phyloP scores from a whole-genome alignment of 1,140 invertebrate species.

The Idris sp. region DNA sequence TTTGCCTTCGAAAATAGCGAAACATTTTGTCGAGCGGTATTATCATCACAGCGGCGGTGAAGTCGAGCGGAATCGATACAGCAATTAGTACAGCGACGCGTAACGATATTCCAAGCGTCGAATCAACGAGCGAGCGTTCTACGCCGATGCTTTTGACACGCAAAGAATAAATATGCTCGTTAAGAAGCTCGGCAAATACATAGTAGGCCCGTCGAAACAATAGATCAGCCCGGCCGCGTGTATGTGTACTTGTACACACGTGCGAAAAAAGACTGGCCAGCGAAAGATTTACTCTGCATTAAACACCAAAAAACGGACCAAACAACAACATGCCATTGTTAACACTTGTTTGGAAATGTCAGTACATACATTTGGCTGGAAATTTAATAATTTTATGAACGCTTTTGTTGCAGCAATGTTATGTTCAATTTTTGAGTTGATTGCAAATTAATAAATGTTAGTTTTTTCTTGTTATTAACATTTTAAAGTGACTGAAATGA shows the following conservation, averaged over 20 bases:
- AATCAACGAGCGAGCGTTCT: conserved; percentile 53
- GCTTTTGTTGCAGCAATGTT: too few species aligned
- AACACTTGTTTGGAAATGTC: too few species aligned
- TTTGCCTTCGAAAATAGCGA: conserved; percentile 50
- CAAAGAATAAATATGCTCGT: conserved; percentile 66
- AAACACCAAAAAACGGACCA: too few species aligned
- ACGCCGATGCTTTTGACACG: conserved; percentile 65
- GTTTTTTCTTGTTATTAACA: too few species aligned
- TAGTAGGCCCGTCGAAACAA: conserved; percentile 68
- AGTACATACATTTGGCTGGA: too few species aligned
- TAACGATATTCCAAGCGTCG: conserved; percentile 58
- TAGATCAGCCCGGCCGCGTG: conserved; percentile 52
- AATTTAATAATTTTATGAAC: too few species aligned
- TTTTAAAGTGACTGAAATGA: too few species aligned
- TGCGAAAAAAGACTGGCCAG: conserved; percentile 16
- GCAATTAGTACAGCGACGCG: conserved; percentile 59
- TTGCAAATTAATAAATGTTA: too few species aligned
- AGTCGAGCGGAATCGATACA: conserved; percentile 58
- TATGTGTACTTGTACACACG: conserved; percentile 25
- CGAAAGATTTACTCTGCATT: conserved; percentile 47
- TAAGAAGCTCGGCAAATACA: conserved; percentile 68
- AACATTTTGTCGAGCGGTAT: conserved; percentile 60
- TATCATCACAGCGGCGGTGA: conserved; percentile 52
- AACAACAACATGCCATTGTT: too few species aligned
- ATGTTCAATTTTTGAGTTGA: too few species aligned